These are phyloP conservation scores for Ametastegia equiseti DNA, from an alignment of 2,888 invertebrate species.

Conservation along the genomic window DNA sequence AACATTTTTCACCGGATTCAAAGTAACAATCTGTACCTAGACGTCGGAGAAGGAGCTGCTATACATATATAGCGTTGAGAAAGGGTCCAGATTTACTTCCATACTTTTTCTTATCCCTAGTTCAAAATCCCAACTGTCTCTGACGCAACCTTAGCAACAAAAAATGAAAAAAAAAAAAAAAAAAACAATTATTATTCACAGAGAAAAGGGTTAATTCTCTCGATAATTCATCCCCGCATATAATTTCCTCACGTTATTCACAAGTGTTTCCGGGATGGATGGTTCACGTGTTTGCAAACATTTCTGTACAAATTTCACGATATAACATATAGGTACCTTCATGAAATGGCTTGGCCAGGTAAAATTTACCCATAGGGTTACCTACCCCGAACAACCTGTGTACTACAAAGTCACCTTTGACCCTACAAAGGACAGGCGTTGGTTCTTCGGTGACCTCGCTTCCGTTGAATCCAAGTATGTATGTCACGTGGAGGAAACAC, in stretches of 20 bases:
- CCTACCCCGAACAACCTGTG: neutral
- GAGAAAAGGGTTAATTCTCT: neutral
- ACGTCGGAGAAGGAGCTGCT: neutral
- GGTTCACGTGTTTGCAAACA: neutral
- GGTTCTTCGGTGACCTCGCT: slow-evolving; percentile 20
- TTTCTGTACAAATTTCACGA: neutral
- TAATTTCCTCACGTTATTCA: neutral
- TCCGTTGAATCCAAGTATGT: slow-evolving; percentile 55
- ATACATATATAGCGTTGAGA: slow-evolving; percentile 39
- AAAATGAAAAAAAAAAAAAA: neutral
- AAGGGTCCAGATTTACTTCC: slow-evolving; percentile 28
- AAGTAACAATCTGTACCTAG: slow-evolving; percentile 65
- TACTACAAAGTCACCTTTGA: slow-evolving; percentile 11
- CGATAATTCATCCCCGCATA: neutral
- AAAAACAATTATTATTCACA: neutral
- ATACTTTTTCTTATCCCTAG: neutral
- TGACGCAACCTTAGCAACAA: no score
- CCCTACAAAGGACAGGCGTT: slow-evolving; percentile 4
- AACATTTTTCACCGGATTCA: slow-evolving; percentile 68
- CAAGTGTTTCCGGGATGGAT: neutral
- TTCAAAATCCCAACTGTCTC: slow-evolving; percentile 6
- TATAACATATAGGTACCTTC: neutral
- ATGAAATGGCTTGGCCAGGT: slow-evolving; percentile 14
- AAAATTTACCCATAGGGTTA: neutral
- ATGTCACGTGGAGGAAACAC: slow-evolving; percentile 64